Evolutionary conservation across 2,113 vertebrate genomes (phyloP).

Genomic region (Rhynchomys soricoides): DNA sequence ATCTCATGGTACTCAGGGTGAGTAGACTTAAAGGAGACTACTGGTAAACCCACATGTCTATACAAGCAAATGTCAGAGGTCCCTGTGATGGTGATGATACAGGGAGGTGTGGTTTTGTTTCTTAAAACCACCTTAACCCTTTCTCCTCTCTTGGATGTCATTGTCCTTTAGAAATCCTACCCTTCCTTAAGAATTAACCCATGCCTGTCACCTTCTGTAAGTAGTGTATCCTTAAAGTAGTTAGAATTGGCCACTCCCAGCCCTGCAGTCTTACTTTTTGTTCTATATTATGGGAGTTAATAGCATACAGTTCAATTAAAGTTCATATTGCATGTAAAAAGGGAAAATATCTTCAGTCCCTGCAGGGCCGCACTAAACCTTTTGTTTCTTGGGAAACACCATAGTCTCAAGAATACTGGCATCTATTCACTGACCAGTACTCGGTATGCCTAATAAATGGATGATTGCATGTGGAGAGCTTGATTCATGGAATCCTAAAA

Average conservation of each 20-base stretch:
- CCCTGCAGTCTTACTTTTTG: not conserved
- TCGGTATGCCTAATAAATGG: not conserved
- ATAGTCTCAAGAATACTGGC: not conserved
- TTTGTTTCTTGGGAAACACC: not conserved
- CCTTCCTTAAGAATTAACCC: not conserved
- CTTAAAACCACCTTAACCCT: not conserved
- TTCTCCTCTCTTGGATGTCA: not conserved
- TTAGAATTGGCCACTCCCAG: not conserved
- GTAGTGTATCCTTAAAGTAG: not conserved
- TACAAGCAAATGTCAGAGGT: not conserved
- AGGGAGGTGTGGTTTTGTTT: not conserved
- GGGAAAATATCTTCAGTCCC: not conserved
- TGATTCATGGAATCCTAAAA: not conserved
- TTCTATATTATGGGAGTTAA: not conserved
- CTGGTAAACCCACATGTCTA: not conserved
- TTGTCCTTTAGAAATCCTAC: slow-evolving; percentile 15
- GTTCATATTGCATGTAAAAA: not conserved
- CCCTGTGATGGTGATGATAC: too few relatives aligned
- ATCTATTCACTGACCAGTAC: not conserved
- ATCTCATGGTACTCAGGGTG: not conserved
- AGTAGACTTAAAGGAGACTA: not conserved
- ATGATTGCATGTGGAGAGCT: not conserved
- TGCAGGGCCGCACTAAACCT: not conserved
- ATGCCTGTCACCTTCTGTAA: not conserved
- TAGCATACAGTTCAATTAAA: not conserved